Evolutionary conservation across 2,888 invertebrate species (phyloP).

Genomic region (Cataglyphis albicans): DNA sequence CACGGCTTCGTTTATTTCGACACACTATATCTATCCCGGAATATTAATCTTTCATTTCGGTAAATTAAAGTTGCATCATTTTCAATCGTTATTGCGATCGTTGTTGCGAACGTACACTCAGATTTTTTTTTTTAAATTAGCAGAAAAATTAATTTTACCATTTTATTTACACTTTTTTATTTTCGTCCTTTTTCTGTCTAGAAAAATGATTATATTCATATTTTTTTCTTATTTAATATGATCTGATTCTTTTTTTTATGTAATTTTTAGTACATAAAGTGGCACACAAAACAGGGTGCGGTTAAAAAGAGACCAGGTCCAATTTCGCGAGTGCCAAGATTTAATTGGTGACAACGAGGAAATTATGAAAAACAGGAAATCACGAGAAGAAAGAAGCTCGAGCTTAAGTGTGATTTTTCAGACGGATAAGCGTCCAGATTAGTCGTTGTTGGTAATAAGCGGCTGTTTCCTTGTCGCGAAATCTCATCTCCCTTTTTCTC

Average conservation of each 20-base stretch:
- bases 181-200: too few relatives aligned
- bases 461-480: slow-evolving; percentile 34
- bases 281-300: neutral
- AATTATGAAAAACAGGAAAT: slow-evolving; percentile 52
- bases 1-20: slow-evolving; percentile 28
- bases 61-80: slow-evolving; percentile 37
- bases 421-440: slow-evolving; percentile 47
- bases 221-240: neutral
- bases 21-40: slow-evolving; percentile 17
- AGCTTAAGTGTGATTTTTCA: slow-evolving; percentile 42
- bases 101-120: slow-evolving; percentile 2
- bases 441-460: slow-evolving; percentile 49
- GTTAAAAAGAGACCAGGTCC: neutral
- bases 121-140: neutral
- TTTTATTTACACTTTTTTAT: neutral
- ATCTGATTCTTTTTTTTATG: neutral
- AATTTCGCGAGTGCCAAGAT: slow-evolving; percentile 47
- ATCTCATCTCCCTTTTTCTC: slow-evolving; percentile 29
- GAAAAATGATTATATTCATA: neutral
- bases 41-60: slow-evolving; percentile 10
- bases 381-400: slow-evolving; percentile 20
- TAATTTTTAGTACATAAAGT: slow-evolving; percentile 11
- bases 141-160: neutral
- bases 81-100: slow-evolving; percentile 15
- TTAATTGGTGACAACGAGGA: slow-evolving; percentile 45